Percentiles rank a stretch among this genome's conserved stretches.
Conservation (phyloP, 2,797 vertebrate species). For the Enoplosus armatus region DNA sequence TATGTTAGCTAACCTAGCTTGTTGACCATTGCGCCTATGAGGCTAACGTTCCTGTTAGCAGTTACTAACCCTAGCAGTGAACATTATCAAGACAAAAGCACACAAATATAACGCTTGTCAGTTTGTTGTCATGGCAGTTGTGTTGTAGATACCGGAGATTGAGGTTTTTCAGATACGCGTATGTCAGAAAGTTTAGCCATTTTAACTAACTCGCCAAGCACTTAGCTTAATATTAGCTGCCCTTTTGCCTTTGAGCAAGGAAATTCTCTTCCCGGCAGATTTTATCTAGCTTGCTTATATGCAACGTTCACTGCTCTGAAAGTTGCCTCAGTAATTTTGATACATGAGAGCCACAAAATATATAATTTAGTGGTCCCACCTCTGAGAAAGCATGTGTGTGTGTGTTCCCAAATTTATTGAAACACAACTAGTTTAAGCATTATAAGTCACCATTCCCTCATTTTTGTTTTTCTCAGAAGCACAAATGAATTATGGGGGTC, state of each 20-base stretch:
- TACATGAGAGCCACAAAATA: not conserved
- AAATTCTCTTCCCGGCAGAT: no score
- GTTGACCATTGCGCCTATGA: not conserved
- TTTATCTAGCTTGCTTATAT: not conserved
- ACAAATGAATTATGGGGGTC: slow-evolving; percentile 87
- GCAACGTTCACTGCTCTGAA: not conserved
- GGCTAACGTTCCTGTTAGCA: slow-evolving; percentile 48
- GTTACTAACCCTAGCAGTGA: not conserved
- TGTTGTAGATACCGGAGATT: not conserved
- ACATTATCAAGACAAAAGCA: not conserved
- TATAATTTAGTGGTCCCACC: not conserved
- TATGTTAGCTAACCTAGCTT: slow-evolving; percentile 23
- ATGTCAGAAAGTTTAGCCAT: fast-evolving
- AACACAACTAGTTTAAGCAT: not conserved
- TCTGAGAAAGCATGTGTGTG: not conserved
- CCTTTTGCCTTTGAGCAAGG: not conserved
- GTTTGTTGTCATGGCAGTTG: fast-evolving
- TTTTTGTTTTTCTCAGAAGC: slow-evolving; percentile 43
- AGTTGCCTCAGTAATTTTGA: not conserved
- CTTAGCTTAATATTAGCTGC: not conserved
- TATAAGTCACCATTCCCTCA: not conserved
- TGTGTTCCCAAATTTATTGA: not conserved
- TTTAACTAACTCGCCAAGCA: not conserved
- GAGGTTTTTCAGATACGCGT: fast-evolving
- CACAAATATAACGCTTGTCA: not conserved